A percentile compares a stretch with the other conserved stretches of the same genome.
phyloP scores from a whole-genome alignment of 1,140 invertebrate species.

The Caenorhabditis briggsae region DNA sequence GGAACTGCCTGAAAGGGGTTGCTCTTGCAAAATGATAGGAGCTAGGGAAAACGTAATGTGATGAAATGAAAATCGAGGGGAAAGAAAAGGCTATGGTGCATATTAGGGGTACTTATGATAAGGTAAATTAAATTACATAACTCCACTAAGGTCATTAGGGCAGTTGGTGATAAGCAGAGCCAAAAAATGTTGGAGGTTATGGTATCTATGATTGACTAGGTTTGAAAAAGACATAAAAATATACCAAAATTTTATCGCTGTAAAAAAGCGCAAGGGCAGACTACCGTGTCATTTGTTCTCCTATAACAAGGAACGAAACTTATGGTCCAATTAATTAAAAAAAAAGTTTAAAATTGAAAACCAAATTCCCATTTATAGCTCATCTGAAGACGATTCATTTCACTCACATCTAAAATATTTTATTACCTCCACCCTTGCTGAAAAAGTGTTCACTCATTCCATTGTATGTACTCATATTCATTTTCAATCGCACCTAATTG shows the following conservation, averaged over 20 bases:
- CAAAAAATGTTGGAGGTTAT: no score
- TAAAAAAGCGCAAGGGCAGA: no score
- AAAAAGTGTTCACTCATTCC: not conserved
- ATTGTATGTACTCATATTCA: not conserved
- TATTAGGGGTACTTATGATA: not conserved
- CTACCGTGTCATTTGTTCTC: no score
- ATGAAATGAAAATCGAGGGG: not conserved
- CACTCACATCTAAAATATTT: not conserved
- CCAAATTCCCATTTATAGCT: no score
- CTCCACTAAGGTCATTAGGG: not conserved
- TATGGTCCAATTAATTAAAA: no score
- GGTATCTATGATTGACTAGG: no score
- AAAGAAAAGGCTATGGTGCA: not conserved
- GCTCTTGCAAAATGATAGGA: not conserved
- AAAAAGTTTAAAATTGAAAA: no score
- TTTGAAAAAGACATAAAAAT: no score
- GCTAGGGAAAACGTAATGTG: not conserved
- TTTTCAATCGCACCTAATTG: conserved; percentile 5
- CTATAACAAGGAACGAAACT: no score
- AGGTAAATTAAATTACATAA: not conserved
- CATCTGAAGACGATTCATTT: no score
- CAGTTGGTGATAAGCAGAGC: not conserved
- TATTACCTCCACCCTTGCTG: not conserved
- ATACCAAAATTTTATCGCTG: no score
- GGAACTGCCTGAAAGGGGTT: not conserved